Base-by-base conservation (phyloP, 1,140 invertebrate species). In the Drosophila bocqueti region DNA sequence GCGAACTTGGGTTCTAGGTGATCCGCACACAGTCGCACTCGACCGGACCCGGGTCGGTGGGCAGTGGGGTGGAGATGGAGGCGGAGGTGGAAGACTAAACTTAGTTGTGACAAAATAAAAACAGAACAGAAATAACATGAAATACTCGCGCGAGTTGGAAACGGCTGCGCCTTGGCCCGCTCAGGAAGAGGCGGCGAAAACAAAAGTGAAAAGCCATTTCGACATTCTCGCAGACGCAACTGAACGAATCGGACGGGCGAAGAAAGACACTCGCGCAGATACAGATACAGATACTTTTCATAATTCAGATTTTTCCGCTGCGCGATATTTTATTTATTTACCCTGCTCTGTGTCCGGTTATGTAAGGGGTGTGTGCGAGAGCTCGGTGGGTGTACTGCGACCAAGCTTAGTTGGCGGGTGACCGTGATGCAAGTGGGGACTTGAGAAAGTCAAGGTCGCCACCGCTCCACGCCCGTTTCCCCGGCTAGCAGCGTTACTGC, bases 311-410 rank as follows among this genome's bases (percentile, higher is more conserved):
- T 68, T 87, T 73, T 89, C 65, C 75, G 60, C 77, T 55, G 72
- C 58, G 83, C 63, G 84, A 89, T 80, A 89, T 83, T 80, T 81
- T 79, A 68, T 87, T 83, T 80, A 80, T 83, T 83, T 86, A 87
- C 83, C 81, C 80, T 57, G 62, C 76, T 47, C 55, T 67, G 72
- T 29, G 40, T 9, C 18, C 21, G 60, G 74, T 87, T 87, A 87
- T 87, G 77, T 87, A 87, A 87, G 84, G 68, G 46, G 67, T 49
- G 55, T 73, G 68, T 40, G 60, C 52, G 47, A 40, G 31, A 46
- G 47, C 67, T 40, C 31, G 50, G 29, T 55, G 64, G 50, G 64
- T 68, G 54, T 73, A 58, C 40, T 60, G 47, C 54, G 54, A 40
- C 71, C 68, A 42, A 40, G 31, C 63, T 46, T 49, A 24, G 50